phyloP scores from a whole-genome alignment of 2,797 vertebrate species.

The Agapornis canus region DNA sequence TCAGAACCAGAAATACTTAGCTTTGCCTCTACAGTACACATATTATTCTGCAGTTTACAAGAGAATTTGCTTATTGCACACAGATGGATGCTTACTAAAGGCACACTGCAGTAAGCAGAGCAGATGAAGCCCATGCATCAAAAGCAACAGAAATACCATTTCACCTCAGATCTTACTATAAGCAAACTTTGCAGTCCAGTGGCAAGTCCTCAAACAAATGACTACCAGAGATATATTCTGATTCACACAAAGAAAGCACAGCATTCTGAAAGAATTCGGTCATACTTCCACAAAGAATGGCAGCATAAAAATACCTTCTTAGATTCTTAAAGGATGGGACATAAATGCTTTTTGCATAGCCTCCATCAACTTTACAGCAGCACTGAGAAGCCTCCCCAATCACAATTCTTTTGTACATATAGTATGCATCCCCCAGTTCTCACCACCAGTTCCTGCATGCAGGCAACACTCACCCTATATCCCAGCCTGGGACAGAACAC shows the following conservation, averaged over 20 bases:
- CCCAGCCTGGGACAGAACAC: neutral
- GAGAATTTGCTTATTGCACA: neutral
- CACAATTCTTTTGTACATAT: neutral
- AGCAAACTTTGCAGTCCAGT: neutral
- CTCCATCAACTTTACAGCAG: neutral
- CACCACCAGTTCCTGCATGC: neutral
- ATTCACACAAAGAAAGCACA: neutral
- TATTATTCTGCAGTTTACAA: neutral
- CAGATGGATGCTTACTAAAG: neutral
- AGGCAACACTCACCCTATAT: neutral
- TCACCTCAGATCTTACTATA: neutral
- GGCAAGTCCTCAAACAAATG: neutral
- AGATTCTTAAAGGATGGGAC: neutral
- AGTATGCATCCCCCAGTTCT: neutral
- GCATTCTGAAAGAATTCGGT: neutral
- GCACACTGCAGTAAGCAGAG: neutral
- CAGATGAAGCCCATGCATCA: neutral
- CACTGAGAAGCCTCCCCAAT: neutral
- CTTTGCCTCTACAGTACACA: neutral
- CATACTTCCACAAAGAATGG: neutral
- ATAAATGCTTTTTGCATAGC: neutral
- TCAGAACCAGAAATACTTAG: neutral
- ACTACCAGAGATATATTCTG: neutral
- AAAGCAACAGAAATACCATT: neutral
- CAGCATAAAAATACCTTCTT: neutral